A percentile compares a stretch with the other conserved stretches of the same genome.
Evolutionary conservation across 1,140 invertebrate genomes (phyloP).

Genomic region (Lepidostoma basale): DNA sequence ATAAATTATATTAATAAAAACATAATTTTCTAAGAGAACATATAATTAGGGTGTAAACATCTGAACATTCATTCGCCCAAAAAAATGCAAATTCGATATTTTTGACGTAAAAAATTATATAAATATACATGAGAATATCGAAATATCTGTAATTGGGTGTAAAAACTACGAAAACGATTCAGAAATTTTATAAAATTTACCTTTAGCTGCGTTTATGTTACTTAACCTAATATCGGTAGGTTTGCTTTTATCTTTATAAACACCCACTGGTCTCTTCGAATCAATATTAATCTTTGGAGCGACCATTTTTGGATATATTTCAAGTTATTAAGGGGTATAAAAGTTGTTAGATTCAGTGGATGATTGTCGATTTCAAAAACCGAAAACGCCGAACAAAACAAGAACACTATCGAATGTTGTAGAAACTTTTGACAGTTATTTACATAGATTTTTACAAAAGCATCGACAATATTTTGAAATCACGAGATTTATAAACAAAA

Average conservation of each 20-base stretch:
- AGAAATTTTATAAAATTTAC: conserved; percentile 60
- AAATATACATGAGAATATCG: neutral
- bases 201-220: conserved; percentile 98
- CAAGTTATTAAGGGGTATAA: neutral
- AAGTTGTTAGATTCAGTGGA: neutral
- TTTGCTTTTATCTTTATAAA: conserved; percentile 90
- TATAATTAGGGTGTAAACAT: conserved; percentile 3
- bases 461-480: conserved; percentile 7
- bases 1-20: too few relatives aligned
- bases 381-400: conserved; percentile 13
- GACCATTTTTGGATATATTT: conserved; percentile 47
- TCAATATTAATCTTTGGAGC: conserved; percentile 59
- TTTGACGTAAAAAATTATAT: neutral
- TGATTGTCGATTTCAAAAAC: conserved; percentile 9
- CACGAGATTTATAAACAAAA: conserved; percentile 7
- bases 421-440: conserved; percentile 23
- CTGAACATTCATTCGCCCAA: neutral
- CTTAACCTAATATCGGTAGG: conserved; percentile 91
- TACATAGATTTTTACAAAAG: too few relatives aligned
- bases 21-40: too few relatives aligned
- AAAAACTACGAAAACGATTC: too few relatives aligned
- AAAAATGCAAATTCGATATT: neutral
- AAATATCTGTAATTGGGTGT: too few relatives aligned
- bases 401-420: conserved; percentile 19
- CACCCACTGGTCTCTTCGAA: conserved; percentile 53